Conservation (phyloP, 1,140 invertebrate species). For the Chionoecetes opilio region DNA sequence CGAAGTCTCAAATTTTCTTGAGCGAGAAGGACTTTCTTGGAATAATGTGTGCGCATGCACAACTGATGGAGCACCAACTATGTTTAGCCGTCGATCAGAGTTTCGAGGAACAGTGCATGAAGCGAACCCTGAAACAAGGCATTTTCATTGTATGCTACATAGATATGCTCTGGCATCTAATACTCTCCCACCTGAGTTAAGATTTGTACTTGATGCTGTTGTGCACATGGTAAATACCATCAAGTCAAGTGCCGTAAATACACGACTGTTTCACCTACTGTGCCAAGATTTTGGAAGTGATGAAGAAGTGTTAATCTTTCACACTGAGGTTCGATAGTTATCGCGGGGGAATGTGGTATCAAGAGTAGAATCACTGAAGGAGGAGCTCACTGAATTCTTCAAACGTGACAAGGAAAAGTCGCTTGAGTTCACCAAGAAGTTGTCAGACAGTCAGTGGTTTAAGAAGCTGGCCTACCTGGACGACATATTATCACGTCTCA, state of each 20-base stretch:
- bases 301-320: conserved; percentile 63
- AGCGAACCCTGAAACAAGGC: background rate
- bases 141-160: background rate
- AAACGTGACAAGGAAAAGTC: conserved; percentile 48
- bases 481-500: conserved; percentile 22
- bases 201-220: background rate
- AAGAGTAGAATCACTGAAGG: conserved; percentile 53
- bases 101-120: background rate
- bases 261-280: background rate
- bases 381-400: conserved; percentile 61
- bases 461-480: conserved; percentile 49
- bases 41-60: background rate
- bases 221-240: background rate
- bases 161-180: background rate
- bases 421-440: conserved; percentile 59
- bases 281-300: conserved; percentile 51
- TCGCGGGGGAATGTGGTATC: conserved; percentile 54
- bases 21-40: background rate
- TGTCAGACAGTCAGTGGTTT: conserved; percentile 58
- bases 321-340: conserved; percentile 50
- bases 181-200: background rate
- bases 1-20: background rate
- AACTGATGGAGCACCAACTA: background rate
- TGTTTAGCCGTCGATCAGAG: background rate
- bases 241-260: background rate